A percentile compares a stretch with the other conserved stretches of the same genome.
phyloP scores from a whole-genome alignment of 2,888 invertebrate genomes.

The Agrotis exclamationis region DNA sequence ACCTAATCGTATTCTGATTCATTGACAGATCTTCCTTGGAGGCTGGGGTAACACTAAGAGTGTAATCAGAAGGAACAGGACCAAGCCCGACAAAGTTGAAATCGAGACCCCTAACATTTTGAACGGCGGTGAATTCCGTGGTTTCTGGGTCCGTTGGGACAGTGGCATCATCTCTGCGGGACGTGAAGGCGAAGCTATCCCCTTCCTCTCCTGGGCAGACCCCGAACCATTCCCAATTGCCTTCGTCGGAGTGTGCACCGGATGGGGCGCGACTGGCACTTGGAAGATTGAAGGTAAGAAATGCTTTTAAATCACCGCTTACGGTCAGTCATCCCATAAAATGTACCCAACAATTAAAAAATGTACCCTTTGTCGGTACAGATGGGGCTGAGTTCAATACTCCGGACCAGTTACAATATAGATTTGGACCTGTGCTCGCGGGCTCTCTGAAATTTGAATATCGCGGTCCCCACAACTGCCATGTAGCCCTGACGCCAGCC shows the following conservation, averaged over 20 bases:
- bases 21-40: constrained; percentile 94
- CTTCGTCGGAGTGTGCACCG: constrained; percentile 96
- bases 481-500: constrained; percentile 91
- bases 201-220: constrained; percentile 94
- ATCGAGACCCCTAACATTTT: constrained; percentile 94
- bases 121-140: constrained; percentile 94
- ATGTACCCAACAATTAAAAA: constrained; percentile 88
- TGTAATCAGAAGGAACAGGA: constrained; percentile 95
- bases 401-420: constrained; percentile 91
- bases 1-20: constrained; percentile 14
- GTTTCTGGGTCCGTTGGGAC: constrained; percentile 96
- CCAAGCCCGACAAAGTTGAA: constrained; percentile 94
- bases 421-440: constrained; percentile 89
- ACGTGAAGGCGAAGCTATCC: constrained; percentile 93
- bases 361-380: constrained; percentile 80
- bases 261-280: constrained; percentile 96
- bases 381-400: constrained; percentile 91
- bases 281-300: constrained; percentile 95
- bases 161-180: constrained; percentile 93
- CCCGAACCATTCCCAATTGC: constrained; percentile 93
- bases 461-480: constrained; percentile 92
- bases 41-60: constrained; percentile 97
- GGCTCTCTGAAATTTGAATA: constrained; percentile 91
- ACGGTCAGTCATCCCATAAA: constrained; percentile 68
- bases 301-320: constrained; percentile 17